Conservation (phyloP, 2,797 vertebrate genomes). For the Myoxocephalus aenaeus region DNA sequence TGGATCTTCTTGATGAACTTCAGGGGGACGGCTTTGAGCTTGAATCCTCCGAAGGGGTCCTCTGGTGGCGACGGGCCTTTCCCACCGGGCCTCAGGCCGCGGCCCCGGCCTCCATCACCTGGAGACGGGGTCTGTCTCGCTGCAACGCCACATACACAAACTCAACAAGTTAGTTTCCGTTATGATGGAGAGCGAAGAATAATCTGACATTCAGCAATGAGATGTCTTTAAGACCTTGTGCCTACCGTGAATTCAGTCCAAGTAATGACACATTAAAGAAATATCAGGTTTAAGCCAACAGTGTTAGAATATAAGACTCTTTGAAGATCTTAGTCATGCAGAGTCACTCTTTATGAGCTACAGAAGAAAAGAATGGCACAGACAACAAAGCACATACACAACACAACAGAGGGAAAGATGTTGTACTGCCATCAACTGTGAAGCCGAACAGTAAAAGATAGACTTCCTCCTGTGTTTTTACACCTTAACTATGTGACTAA, state of each 20-base stretch:
- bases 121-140: constrained; percentile 97
- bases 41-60: constrained; percentile 92
- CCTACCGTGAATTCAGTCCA: background rate
- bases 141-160: constrained; percentile 64
- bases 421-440: background rate
- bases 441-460: background rate
- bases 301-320: constrained; percentile 10
- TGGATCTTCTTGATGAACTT: constrained; percentile 96
- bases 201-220: background rate
- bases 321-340: constrained; percentile 3
- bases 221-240: constrained; percentile 5
- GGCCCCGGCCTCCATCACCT: constrained; percentile 91
- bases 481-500: background rate
- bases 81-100: constrained; percentile 91
- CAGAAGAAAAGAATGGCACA: background rate
- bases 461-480: background rate
- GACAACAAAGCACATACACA: background rate
- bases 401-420: constrained; percentile 6
- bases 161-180: constrained; percentile 26
- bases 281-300: background rate
- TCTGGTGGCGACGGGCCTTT: constrained; percentile 96
- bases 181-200: background rate
- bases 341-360: background rate
- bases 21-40: constrained; percentile 95
- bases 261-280: background rate